A percentile compares a stretch with the other conserved stretches of the same genome.
Evolutionary conservation across 2,888 invertebrate genomes (phyloP).

Genomic region (Standfussiana lucernea): DNA sequence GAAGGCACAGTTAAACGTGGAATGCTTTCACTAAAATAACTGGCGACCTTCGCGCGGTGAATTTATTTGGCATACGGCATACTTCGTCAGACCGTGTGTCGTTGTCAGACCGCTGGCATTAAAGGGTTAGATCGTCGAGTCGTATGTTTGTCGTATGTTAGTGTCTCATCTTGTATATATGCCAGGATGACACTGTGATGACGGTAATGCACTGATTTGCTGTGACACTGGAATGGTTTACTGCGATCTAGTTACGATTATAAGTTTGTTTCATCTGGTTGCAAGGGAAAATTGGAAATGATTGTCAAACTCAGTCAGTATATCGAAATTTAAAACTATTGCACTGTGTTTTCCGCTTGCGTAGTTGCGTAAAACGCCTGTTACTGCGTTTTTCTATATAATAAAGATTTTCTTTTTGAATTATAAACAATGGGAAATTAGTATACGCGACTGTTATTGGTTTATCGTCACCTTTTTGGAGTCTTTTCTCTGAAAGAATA

Average conservation of each 20-base stretch:
- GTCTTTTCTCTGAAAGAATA: not conserved
- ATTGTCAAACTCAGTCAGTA: not conserved
- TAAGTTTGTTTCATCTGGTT: conserved; percentile 2
- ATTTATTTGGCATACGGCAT: conserved; percentile 78
- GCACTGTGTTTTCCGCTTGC: not conserved
- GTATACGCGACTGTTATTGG: not conserved
- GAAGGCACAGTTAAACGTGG: conserved; percentile 37
- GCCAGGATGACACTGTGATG: conserved; percentile 16
- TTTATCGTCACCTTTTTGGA: not conserved
- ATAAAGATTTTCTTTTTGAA: too few relatives aligned
- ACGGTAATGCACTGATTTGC: not conserved
- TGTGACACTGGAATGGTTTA: conserved; percentile 15
- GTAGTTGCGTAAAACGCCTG: not conserved
- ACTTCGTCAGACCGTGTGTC: conserved; percentile 42
- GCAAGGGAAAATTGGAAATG: not conserved
- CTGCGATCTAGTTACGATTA: conserved; percentile 14
- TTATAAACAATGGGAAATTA: not conserved
- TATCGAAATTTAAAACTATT: not conserved
- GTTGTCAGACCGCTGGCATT: conserved; percentile 42
- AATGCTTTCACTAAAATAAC: conserved; percentile 77
- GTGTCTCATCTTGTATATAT: conserved; percentile 30
- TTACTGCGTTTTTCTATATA: too few relatives aligned
- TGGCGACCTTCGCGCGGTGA: conserved; percentile 74
- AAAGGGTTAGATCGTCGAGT: conserved; percentile 17
- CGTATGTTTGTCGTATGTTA: not conserved